Evolutionary conservation across 2,888 invertebrate genomes (phyloP), one percentile per base, ranked within the genome.

Genomic region (Erebia palarica): DNA sequence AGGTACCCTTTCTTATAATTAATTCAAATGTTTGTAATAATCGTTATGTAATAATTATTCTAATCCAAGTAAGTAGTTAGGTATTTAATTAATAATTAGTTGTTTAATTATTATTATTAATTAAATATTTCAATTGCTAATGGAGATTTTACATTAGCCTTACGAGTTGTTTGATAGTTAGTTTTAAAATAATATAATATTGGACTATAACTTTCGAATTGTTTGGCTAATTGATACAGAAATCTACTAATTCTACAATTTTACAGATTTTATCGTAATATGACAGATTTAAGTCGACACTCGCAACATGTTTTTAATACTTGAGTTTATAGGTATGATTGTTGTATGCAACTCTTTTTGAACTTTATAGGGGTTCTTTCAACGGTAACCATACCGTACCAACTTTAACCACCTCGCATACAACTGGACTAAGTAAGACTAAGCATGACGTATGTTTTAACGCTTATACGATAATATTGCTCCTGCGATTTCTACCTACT

Each of bases 71-170:
- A 61, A 18, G 18, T 44, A 61, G 18, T 16, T 61, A 36, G 36
- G 36, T 36, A 61, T 61, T 61, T 44, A 61, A 61, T 18, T 13
- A 61, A 47, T 47, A 61, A 61, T 47, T 36, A 18, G 10, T 61
- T 47, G 36, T 36, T 16, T 21, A 18, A 13, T 16, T 47, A 47
- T 61, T 47, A 61, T 61, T 61, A 42, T 61, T 61, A 44, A 44
- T 61, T 61, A 44, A 42, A 61, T 44, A 61, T 16, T 61, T 44
- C 16, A 44, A 44, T 61, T 7, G 36, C 36, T 61, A 61, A 61
- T 61, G 60, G 44, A 61, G 44, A 44, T 61, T 44, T 61, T 61
- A 61, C 18, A 61, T 44, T 18, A 44, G 44, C 4, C 18, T 18
- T 14, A 53, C 47, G 14, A 7, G n/a, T 8, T 16, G n/a, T 14